These are phyloP conservation scores for Cataglyphis altisquamis DNA, from an alignment of 2,888 invertebrate genomes.

Conservation along the genomic window DNA sequence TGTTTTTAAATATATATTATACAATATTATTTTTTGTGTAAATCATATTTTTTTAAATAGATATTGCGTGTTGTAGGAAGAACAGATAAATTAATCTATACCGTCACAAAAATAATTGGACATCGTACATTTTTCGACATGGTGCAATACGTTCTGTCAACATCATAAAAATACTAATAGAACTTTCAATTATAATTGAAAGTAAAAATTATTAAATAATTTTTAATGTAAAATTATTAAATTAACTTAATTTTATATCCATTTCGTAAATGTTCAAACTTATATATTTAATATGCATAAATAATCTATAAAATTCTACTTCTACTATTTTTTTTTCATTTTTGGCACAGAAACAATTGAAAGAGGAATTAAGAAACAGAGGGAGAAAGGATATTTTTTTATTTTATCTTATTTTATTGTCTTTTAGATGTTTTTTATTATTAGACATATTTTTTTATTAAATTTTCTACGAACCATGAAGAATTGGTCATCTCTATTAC, in stretches of 20 bases:
- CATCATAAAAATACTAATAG: slow-evolving; percentile 33
- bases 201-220: too few species aligned
- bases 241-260: neutral
- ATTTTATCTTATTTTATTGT: neutral
- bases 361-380: neutral
- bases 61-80: neutral
- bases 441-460: neutral
- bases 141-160: slow-evolving; percentile 10
- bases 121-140: neutral
- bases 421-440: neutral
- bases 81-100: neutral
- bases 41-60: neutral
- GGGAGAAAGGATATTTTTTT: too few species aligned
- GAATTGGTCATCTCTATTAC: neutral
- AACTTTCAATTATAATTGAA: neutral
- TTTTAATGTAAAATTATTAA: too few species aligned
- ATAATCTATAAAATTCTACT: neutral
- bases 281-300: neutral
- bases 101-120: neutral
- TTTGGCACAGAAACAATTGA: neutral
- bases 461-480: neutral
- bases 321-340: neutral
- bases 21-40: neutral
- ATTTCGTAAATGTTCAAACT: neutral
- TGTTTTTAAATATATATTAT: neutral